Base-by-base conservation (phyloP, 1,140 invertebrate genomes). In the Euglossa dilemma region DNA sequence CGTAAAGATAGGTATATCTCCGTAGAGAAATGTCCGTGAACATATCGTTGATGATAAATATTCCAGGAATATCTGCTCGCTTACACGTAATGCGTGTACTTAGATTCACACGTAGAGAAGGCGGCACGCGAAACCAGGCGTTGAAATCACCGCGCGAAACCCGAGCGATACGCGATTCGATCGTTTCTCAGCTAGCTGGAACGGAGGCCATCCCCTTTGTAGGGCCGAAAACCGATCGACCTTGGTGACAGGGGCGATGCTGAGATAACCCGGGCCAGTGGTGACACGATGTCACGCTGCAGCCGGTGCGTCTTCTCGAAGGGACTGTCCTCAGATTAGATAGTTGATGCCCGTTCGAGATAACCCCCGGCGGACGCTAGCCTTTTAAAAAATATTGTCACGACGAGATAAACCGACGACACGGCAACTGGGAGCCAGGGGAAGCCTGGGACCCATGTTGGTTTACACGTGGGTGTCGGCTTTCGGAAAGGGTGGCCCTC, bases 261-360 rank as follows among this genome's bases (percentile, higher is more conserved):
- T 20, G 8, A 75, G 86, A 88, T 88, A 89, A 89, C 80, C 86
- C 75, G 47, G 28, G 74, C 71, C 63, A 54, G 69, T 66, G 80
- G 80, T 88, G 87, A 88, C 87, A 82, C 70, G 83, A 81, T 85
- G 87, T 87, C 87, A 75, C 71, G 36, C 0, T 50, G 80, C 87
- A 87, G 87, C 86, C 83, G 86, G 87, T 85, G 79, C 80, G 75
- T 88, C 80, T 81, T 80, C 66, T 79, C 87, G 57, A 64, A 84
- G 73, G 73, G 72, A 80, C 54, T 67, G 67, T 66, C 61, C 67
- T 73, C 56, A 88, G 87, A 89, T 89, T 89, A 89, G 87, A 88
- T 88, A 88, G 56, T 81, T 66, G 87, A 89, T 86, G 80, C 77
- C 80, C 61, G 23, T 7, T 59, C 14, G 16, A 77, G 87, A 88